These are phyloP conservation scores for Vimba vimba DNA, from an alignment of 2,113 vertebrate species.

Conservation along the genomic window DNA sequence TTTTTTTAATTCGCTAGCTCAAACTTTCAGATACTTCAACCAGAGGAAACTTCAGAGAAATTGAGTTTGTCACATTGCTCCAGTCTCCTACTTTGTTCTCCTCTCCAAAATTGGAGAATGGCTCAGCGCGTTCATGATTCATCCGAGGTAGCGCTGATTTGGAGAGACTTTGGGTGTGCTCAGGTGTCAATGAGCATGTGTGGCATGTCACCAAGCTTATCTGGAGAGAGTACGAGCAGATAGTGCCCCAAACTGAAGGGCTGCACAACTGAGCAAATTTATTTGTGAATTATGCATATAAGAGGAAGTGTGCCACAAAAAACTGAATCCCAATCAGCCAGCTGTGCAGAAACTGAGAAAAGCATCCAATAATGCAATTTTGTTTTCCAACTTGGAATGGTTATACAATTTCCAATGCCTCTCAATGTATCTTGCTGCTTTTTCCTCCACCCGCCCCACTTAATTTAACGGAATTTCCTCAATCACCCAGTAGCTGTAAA, in stretches of 20 bases:
- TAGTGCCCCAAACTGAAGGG: conserved; percentile 28
- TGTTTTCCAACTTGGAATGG: conserved; percentile 30
- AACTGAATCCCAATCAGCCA: conserved; percentile 38
- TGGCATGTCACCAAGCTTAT: conserved; percentile 48
- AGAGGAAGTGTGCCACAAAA: conserved; percentile 28
- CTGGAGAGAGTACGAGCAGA: conserved; percentile 39
- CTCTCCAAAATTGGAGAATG: neutral
- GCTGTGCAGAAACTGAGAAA: conserved; percentile 18
- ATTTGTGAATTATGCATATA: conserved; percentile 37
- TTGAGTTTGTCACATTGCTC: conserved; percentile 33
- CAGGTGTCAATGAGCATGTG: conserved; percentile 18
- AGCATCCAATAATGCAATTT: conserved; percentile 21
- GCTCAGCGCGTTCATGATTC: conserved; percentile 36
- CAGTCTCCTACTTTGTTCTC: neutral
- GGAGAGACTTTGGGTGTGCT: conserved; percentile 33
- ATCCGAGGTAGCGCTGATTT: conserved; percentile 34
- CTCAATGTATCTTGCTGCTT: neutral
- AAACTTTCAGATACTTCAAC: conserved; percentile 22
- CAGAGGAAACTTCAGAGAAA: conserved; percentile 41
- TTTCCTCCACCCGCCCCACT: neutral
- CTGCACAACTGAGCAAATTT: conserved; percentile 30
- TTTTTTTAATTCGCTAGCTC: neutral
- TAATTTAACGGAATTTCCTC: conserved; percentile 9
- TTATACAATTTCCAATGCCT: conserved; percentile 9
- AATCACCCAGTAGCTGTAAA: conserved; percentile 21